Evolutionary conservation across 2,113 vertebrate species (phyloP).

Genomic region (Chloroceryle aenea): DNA sequence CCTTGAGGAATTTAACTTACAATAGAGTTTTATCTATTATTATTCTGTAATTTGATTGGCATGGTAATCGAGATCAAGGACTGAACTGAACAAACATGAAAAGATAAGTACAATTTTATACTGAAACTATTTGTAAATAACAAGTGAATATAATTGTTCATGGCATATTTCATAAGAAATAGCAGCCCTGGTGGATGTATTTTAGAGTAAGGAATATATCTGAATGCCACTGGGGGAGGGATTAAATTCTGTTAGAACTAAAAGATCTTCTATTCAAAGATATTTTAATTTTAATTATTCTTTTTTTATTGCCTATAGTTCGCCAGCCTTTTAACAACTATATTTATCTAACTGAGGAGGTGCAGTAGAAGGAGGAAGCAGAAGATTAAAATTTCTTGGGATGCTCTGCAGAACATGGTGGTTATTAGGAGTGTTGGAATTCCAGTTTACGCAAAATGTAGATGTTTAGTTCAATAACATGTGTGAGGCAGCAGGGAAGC

Average conservation of each 20-base stretch:
- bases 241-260: not conserved
- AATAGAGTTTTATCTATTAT: not conserved
- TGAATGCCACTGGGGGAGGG: not conserved
- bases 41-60: not conserved
- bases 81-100: not conserved
- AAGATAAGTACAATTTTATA: not conserved
- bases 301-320: not conserved
- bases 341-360: not conserved
- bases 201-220: not conserved
- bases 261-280: not conserved
- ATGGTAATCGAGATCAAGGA: not conserved
- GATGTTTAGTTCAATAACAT: not conserved
- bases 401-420: not conserved
- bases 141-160: slow-evolving; percentile 3
- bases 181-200: not conserved
- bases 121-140: not conserved
- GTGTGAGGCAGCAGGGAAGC: not conserved
- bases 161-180: slow-evolving; percentile 28
- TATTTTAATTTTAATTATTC: too few relatives aligned
- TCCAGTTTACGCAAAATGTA: not conserved
- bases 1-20: not conserved
- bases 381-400: not conserved
- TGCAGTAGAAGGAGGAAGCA: not conserved
- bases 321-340: not conserved
- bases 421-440: not conserved